These are phyloP conservation scores for Columba guinea DNA, from an alignment of 2,797 vertebrate genomes.

Conservation along the genomic window DNA sequence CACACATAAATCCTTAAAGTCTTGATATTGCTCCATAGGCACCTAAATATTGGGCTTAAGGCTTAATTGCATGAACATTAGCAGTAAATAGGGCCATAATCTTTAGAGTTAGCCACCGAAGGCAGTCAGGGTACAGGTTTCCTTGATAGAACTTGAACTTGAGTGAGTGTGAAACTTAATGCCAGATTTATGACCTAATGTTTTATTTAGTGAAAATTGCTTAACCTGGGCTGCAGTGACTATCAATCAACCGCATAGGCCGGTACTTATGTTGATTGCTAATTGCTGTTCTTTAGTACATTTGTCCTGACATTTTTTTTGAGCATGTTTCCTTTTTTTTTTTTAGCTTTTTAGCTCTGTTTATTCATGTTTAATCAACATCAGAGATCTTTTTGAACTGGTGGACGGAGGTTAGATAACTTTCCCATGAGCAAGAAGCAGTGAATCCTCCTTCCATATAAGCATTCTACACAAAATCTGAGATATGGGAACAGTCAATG, in stretches of 20 bases:
- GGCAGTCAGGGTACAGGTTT: background rate
- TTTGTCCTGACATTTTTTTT: conserved; percentile 37
- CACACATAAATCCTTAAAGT: background rate
- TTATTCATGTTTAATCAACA: conserved; percentile 66
- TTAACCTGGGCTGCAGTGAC: background rate
- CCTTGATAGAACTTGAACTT: background rate
- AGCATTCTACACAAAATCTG: background rate
- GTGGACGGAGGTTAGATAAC: background rate
- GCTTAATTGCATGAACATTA: background rate
- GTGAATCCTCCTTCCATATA: background rate
- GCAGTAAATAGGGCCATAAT: background rate
- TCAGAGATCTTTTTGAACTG: conserved; percentile 52
- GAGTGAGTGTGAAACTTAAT: background rate
- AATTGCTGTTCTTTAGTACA: background rate
- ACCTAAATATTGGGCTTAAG: background rate
- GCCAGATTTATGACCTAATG: background rate
- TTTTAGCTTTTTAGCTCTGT: conserved; percentile 2
- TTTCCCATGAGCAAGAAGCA: conserved; percentile 53
- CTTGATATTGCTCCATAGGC: background rate
- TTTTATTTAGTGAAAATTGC: background rate
- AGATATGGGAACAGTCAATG: background rate
- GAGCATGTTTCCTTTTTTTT: conserved; percentile 1
- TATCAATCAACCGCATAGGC: background rate
- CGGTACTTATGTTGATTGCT: background rate
- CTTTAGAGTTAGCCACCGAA: background rate